A percentile compares a stretch with the other conserved stretches of the same genome.
Conservation (phyloP, 2,113 vertebrate species). For the Nibea coibor region DNA sequence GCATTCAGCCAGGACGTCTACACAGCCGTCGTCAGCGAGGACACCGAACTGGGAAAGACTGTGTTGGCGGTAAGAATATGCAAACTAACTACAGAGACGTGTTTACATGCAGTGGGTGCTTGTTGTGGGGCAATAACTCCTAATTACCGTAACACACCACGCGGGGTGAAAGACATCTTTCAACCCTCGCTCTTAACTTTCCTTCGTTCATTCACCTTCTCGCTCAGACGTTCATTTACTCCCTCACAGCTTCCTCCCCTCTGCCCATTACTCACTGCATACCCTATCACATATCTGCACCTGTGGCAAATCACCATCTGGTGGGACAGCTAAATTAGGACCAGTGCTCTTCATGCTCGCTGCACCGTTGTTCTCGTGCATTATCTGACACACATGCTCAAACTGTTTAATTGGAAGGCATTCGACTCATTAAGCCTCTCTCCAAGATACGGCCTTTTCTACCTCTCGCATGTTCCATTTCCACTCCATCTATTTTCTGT, state of each 20-base stretch:
- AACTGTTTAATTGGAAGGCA: constrained; percentile 63
- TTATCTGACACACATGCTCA: constrained; percentile 63
- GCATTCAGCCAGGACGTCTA: constrained; percentile 93
- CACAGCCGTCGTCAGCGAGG: constrained; percentile 92
- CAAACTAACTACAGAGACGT: background rate
- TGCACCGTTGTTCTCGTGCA: constrained; percentile 43
- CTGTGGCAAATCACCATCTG: constrained; percentile 75
- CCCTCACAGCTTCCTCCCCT: constrained; percentile 28
- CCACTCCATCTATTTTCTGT: background rate
- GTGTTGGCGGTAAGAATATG: constrained; percentile 85
- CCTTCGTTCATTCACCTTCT: constrained; percentile 37
- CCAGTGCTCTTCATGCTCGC: constrained; percentile 65
- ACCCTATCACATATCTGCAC: constrained; percentile 65
- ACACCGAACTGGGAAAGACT: constrained; percentile 88
- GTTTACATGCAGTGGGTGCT: background rate
- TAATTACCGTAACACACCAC: constrained; percentile 21
- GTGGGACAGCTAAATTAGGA: constrained; percentile 64
- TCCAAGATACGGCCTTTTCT: constrained; percentile 33
- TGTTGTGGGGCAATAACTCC: constrained; percentile 1
- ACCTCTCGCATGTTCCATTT: constrained; percentile 14
- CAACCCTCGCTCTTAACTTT: constrained; percentile 3
- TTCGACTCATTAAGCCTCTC: constrained; percentile 61
- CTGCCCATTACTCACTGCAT: constrained; percentile 57
- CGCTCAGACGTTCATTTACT: constrained; percentile 35
- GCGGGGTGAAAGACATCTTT: constrained; percentile 12